phyloP scores from a whole-genome alignment of 1,140 invertebrate genomes.

The Eriocheir sinensis region DNA sequence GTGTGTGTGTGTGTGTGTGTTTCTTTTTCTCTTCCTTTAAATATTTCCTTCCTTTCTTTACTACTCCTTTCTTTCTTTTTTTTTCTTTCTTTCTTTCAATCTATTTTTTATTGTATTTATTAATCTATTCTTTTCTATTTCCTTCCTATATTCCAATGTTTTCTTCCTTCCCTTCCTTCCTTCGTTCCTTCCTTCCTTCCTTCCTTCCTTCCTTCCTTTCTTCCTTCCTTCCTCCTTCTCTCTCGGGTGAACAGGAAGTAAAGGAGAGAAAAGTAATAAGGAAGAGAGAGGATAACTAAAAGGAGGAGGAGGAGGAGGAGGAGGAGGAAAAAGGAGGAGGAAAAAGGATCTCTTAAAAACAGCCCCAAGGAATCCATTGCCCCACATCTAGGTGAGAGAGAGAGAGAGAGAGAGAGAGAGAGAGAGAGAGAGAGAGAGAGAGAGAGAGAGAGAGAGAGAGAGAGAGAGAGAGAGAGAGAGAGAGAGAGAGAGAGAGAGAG shows the following conservation, averaged over 20 bases:
- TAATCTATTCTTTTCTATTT: no score
- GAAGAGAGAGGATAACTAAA: neutral
- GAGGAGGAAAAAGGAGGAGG: neutral
- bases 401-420: neutral
- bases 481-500: neutral
- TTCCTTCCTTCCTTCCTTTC: neutral
- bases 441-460: neutral
- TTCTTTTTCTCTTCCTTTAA: neutral
- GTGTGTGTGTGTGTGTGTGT: no score
- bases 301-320: neutral
- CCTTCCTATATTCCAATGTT: neutral
- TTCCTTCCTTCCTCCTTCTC: neutral
- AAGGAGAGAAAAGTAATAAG: no score
- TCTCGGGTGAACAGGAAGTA: neutral
- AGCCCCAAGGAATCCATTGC: no score
- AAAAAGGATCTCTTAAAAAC: neutral
- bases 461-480: constrained; percentile 3
- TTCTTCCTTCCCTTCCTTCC: neutral
- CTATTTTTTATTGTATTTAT: neutral
- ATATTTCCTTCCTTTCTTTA: neutral
- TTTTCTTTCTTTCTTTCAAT: no score
- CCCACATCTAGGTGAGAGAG: neutral
- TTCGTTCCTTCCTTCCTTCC: neutral
- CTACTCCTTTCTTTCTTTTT: neutral
- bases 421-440: neutral